Conservation (phyloP, 2,113 vertebrate genomes). For the Hemiscyllium ocellatum region DNA sequence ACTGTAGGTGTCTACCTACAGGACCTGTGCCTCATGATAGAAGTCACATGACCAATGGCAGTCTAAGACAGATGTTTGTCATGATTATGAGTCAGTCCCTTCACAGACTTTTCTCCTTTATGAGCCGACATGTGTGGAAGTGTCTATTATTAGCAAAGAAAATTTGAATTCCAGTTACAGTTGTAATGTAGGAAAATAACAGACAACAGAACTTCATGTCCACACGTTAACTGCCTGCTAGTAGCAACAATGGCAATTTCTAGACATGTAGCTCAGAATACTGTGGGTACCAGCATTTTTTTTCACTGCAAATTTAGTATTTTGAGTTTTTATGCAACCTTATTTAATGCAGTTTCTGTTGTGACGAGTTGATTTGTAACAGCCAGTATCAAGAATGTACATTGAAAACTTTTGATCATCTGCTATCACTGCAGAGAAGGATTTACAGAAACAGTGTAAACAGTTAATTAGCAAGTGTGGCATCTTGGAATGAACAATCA, state of each 20-base stretch:
- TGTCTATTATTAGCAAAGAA: background rate
- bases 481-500: background rate
- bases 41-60: too few species aligned
- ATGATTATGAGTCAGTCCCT: too few species aligned
- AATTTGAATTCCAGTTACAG: background rate
- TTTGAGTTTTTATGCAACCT: background rate
- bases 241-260: background rate
- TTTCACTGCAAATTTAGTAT: background rate
- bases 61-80: too few species aligned
- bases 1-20: too few species aligned
- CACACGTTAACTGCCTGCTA: background rate
- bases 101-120: too few species aligned
- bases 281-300: background rate
- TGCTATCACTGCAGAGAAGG: background rate
- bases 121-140: too few species aligned
- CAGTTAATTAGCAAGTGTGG: background rate
- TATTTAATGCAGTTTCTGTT: background rate
- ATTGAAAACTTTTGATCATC: background rate
- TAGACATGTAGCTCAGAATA: background rate
- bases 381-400: background rate
- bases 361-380: background rate
- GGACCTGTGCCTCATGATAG: too few species aligned
- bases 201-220: background rate
- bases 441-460: background rate
- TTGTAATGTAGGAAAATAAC: background rate